Conservation (phyloP, 2,797 vertebrate genomes). For the Leucoraja ocellata region DNA sequence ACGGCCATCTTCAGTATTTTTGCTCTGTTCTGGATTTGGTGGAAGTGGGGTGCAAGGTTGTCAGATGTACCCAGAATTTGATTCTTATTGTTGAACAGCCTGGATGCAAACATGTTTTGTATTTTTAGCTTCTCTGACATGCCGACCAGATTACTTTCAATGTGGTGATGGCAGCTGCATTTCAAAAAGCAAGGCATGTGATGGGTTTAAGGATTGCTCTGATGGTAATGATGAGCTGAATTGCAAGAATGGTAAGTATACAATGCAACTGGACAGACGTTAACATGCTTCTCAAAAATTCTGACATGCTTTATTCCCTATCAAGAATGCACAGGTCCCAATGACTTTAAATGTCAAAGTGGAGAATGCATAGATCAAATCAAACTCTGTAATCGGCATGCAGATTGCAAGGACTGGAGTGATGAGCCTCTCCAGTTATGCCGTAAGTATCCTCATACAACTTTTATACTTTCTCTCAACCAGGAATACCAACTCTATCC, state of each 20-base stretch:
- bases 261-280: background rate
- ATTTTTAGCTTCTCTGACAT: conserved; percentile 73
- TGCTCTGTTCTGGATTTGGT: no score
- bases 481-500: no score
- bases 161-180: conserved; percentile 87
- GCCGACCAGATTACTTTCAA: conserved; percentile 81
- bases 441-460: conserved; percentile 63
- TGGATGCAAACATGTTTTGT: background rate
- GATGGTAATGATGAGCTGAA: conserved; percentile 84
- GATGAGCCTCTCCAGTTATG: conserved; percentile 91
- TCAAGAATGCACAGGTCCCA: conserved; percentile 78
- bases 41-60: no score
- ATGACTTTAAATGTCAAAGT: conserved; percentile 89
- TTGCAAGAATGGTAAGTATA: conserved; percentile 75
- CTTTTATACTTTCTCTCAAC: no score
- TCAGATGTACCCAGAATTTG: no score
- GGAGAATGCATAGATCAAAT: conserved; percentile 88
- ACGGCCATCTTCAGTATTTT: no score
- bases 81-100: background rate
- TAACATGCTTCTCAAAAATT: background rate
- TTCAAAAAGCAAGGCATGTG: conserved; percentile 78
- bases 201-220: conserved; percentile 78
- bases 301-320: conserved; percentile 26
- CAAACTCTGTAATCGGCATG: conserved; percentile 85
- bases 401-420: conserved; percentile 92